A percentile compares a stretch with the other conserved stretches of the same genome.
phyloP scores from a whole-genome alignment of 2,888 invertebrate genomes.

The Desoria tigrina region DNA sequence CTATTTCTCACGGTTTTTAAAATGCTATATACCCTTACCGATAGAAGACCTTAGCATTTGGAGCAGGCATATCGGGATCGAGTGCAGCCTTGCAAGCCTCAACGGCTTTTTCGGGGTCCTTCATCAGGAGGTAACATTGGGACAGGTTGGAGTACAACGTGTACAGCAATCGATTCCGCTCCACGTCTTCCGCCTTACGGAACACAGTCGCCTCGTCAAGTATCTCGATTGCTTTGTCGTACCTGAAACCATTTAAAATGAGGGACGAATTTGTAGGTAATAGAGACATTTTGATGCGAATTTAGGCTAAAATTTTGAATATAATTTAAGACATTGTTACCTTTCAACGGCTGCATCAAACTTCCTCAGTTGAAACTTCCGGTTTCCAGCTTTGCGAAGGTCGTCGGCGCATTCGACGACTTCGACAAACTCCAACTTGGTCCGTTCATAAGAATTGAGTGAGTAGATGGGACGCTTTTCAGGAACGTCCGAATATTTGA shows the following conservation, averaged over 20 bases:
- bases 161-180: background rate
- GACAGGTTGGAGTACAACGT: background rate
- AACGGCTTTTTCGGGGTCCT: background rate
- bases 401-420: background rate
- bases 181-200: background rate
- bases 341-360: background rate
- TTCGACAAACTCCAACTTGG: background rate
- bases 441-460: background rate
- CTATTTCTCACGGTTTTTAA: too few relatives aligned
- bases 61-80: background rate
- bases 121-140: background rate
- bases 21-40: background rate
- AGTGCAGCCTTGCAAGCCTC: slow-evolving; percentile 3
- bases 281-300: too few relatives aligned
- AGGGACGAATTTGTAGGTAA: too few relatives aligned
- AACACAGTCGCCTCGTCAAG: background rate
- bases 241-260: background rate
- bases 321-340: too few relatives aligned
- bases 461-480: background rate
- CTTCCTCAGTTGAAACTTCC: background rate
- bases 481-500: background rate
- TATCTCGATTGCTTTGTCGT: background rate
- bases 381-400: background rate
- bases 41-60: background rate
- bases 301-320: too few relatives aligned